Evolutionary conservation across 2,113 vertebrate genomes (phyloP).

Genomic region (Polypterus bichir): DNA sequence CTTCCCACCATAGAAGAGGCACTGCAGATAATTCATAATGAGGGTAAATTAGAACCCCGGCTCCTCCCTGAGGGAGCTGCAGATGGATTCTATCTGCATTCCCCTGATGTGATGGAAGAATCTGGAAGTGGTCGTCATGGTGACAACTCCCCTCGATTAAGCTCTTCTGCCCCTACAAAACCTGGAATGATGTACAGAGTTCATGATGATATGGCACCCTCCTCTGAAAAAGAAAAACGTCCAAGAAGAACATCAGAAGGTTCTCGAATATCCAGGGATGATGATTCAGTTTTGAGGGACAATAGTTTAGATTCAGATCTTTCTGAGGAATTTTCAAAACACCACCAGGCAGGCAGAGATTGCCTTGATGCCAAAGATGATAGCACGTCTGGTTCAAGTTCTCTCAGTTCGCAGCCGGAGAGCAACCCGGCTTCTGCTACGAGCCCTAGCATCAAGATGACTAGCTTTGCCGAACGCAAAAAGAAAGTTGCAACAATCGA

Average conservation of each 20-base stretch:
- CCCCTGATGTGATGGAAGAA: constrained; percentile 47
- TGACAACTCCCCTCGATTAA: constrained; percentile 27
- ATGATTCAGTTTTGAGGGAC: constrained; percentile 62
- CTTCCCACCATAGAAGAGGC: constrained; percentile 84
- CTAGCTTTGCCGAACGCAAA: constrained; percentile 79
- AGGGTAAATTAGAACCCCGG: constrained; percentile 66
- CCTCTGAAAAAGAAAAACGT: constrained; percentile 10
- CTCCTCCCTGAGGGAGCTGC: constrained; percentile 75
- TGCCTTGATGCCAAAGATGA: constrained; percentile 8
- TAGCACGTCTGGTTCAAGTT: constrained; percentile 23
- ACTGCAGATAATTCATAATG: constrained; percentile 80
- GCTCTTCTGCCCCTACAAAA: constrained; percentile 45
- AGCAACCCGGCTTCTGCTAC: constrained; percentile 16
- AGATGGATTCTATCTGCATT: constrained; percentile 79
- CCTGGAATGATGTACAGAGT: constrained; percentile 44
- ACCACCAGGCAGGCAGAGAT: constrained; percentile 18
- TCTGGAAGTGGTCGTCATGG: constrained; percentile 27
- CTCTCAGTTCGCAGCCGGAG: constrained; percentile 20
- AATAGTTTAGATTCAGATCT: constrained; percentile 66
- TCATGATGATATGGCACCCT: constrained; percentile 26
- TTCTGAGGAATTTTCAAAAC: constrained; percentile 56
- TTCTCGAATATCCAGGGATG: constrained; percentile 42
- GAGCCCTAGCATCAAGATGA: constrained; percentile 73
- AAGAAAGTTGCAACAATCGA: constrained; percentile 53
- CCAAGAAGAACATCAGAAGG: constrained; percentile 42